Evolutionary conservation across 2,113 vertebrate genomes (phyloP), one percentile per base, ranked within the genome.

Genomic region (Corythaeola cristata): DNA sequence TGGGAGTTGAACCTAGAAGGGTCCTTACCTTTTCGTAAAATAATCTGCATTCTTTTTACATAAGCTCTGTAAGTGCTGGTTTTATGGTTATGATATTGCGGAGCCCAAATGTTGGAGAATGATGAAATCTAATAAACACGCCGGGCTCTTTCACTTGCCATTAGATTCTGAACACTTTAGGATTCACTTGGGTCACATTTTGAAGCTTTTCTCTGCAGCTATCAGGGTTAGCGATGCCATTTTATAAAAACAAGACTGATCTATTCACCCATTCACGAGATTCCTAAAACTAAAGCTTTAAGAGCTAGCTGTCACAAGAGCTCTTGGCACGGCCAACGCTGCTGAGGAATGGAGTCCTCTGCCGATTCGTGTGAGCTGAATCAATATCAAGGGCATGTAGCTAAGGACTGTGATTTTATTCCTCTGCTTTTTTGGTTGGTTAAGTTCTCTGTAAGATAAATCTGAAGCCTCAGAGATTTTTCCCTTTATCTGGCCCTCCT

Each of bases 141-240:
- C 32, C 0, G 0, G 39, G 33, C n/a, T 94, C 47, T 84, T 90
- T 83, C 68, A 78, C 93, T 94, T 92, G 39, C 88, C 60, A 47
- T 94, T 81, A 92, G 71, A 59, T 58, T 39, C 49, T 22, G 72
- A 88, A 39, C 55, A 9, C 11, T 93, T 92, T 53, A 84, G 27
- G 69, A 81, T 90, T 84, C 88, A 92, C 75, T 81, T 75, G 85
- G 88, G 93, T 37, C 79, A 75, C 72, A 77, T 88, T 90, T 83
- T 6, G 6, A 72, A 81, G 76, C 79, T 90, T 84, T 94, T 81
- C 64, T 84, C 76, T 60, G 56, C 68, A 92, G n/a, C 63, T 85
- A 9, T 69, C 37, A 71, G 72, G 30, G 67, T 53, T 80, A 83
- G 88, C 27, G 56, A 44, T 47, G 79, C 67, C 39, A 47, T 92